Conservation (phyloP, 2,888 invertebrate species). For the Hirtodrosophila duncani region DNA sequence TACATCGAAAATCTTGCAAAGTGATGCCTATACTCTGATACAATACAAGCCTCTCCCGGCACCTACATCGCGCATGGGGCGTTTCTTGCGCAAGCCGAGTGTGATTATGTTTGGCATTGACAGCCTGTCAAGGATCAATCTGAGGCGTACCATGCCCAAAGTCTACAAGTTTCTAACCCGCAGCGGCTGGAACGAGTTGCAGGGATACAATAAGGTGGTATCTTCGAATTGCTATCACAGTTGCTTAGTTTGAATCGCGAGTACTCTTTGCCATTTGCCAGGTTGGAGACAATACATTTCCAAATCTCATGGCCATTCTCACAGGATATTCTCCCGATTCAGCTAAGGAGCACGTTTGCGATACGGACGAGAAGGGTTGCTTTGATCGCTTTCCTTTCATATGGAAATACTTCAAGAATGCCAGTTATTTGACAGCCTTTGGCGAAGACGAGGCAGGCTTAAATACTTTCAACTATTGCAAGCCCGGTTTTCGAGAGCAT, state of each 20-base stretch:
- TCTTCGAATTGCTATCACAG: neutral
- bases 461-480: slow-evolving; percentile 82
- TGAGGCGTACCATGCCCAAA: slow-evolving; percentile 85
- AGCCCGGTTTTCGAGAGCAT: slow-evolving; percentile 83
- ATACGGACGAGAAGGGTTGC: slow-evolving; percentile 79
- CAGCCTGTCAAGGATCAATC: slow-evolving; percentile 88
- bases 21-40: slow-evolving; percentile 39
- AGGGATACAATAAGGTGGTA: slow-evolving; percentile 84
- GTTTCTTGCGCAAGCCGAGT: slow-evolving; percentile 49
- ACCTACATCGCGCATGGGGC: neutral
- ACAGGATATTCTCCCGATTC: slow-evolving; percentile 81
- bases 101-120: slow-evolving; percentile 88
- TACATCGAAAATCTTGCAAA: slow-evolving; percentile 40
- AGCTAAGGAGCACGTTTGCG: slow-evolving; percentile 78
- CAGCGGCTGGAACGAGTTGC: slow-evolving; percentile 83
- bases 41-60: slow-evolving; percentile 19
- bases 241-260: neutral
- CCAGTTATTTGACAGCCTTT: slow-evolving; percentile 86
- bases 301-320: slow-evolving; percentile 89
- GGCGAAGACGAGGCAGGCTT: slow-evolving; percentile 83
- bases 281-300: slow-evolving; percentile 91
- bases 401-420: slow-evolving; percentile 85
- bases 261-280: slow-evolving; percentile 63
- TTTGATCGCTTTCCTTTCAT: slow-evolving; percentile 85
- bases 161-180: slow-evolving; percentile 83